Base-by-base conservation (phyloP, 2,888 invertebrate genomes). In the Byasa hedistus region DNA sequence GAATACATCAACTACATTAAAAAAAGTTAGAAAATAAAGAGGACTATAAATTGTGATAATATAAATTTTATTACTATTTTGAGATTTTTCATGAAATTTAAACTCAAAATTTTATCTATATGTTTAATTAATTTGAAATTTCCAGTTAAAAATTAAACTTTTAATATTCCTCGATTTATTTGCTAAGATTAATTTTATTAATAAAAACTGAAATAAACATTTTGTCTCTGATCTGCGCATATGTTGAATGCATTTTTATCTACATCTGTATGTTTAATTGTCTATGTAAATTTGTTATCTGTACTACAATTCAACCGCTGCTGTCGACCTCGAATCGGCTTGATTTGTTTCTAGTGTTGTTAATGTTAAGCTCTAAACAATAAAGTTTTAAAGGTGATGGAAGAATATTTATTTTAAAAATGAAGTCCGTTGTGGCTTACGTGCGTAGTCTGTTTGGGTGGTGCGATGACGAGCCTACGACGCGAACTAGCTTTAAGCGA, bases 381-480 rank as follows among this genome's bases (percentile, higher is more conserved):
- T 68, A 71, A 72, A 62, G 58, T 70, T 71, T 48, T 73, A 72
- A 76, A 79, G 79, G 90, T 84, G 76, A 90, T 91, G 91, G 86
- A 80, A 86, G 79, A 75, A 72, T 82, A 83, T 75, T 75, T 75
- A 69, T 68, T 68, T 76, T 69, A 32, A 88, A 84, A 83, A 92
- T 92, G 91, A 84, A 85, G 86, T 86, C 86, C 83, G 70, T 91
- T 71, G 76, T 89, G 84, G 79, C 82, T 82, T 90, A 89, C 66
- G 80, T 92, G 67, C 85, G 91, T 66, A 84, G 71, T 79, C 83
- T 91, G 73, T 75, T 92, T 56, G 86, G 87, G 74, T 86, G 82
- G 80, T 74, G 74, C 74, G 87, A 85, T 69, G 86, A 87, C 73
- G 81, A 80, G 76, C 77, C 80, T n/a, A 19, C 55, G 15, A 55